Evolutionary conservation across 2,888 invertebrate genomes (phyloP).

Genomic region (Pinctada fucata): DNA sequence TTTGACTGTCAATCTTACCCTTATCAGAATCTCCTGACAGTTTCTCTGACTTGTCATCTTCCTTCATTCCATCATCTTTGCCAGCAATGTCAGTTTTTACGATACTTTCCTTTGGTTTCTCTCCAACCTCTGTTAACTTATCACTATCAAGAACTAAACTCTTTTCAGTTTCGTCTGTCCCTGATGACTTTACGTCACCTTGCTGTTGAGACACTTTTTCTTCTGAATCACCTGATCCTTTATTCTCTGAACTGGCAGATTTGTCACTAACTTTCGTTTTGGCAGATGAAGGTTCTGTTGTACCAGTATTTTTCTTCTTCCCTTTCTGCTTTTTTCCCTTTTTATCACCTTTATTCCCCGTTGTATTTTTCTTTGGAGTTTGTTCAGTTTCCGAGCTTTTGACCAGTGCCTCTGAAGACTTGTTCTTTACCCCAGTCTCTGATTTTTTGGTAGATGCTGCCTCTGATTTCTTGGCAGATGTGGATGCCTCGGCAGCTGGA

Average conservation of each 20-base stretch:
- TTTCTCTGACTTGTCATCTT: background rate
- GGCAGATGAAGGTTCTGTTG: slow-evolving; percentile 6
- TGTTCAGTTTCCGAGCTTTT: slow-evolving; percentile 28
- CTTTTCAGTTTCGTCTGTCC: background rate
- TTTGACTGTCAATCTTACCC: too few relatives aligned
- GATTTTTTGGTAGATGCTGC: background rate
- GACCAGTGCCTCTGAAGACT: slow-evolving; percentile 15
- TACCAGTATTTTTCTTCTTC: slow-evolving; percentile 19
- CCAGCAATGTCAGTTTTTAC: too few relatives aligned
- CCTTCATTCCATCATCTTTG: background rate
- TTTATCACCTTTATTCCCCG: slow-evolving; percentile 22
- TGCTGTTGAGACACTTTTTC: background rate
- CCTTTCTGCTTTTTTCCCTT: slow-evolving; percentile 22
- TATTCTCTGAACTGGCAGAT: background rate
- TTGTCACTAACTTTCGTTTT: background rate
- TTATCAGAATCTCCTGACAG: background rate
- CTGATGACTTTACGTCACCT: background rate
- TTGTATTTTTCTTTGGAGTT: slow-evolving; percentile 22
- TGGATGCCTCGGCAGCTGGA: background rate
- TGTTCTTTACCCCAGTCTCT: background rate
- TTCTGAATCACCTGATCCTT: slow-evolving; percentile 6
- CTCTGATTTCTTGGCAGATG: slow-evolving; percentile 22
- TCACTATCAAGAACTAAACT: background rate
- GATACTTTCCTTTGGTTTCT: too few relatives aligned
- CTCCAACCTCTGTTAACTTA: too few relatives aligned